Evolutionary conservation across 1,140 invertebrate genomes (phyloP), one percentile per base, ranked within the genome.

Genomic region (Drosophila subobscura): DNA sequence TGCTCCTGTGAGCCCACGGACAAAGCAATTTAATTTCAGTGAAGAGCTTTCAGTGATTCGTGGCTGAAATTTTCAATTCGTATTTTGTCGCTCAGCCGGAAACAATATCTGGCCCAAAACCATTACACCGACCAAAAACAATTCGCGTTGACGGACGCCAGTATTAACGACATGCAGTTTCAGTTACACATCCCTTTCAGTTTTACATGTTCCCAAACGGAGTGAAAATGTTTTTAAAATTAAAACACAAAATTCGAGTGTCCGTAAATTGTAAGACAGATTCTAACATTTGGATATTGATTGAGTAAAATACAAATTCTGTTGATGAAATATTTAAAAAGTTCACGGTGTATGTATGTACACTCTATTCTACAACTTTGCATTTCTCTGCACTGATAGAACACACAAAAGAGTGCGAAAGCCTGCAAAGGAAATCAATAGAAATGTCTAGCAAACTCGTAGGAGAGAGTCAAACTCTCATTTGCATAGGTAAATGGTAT

Each of bases 21-120:
- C 81, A 81, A 86, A 86, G 77, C 83, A 86, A 86, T 88, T 88
- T 86, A 86, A 86, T 86, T 81, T 70, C 81, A 81, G 78, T 86
- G 81, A 81, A 81, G 77, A 80, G 81, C 64, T 86, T 75, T 81
- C 78, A 88, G 68, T 88, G 83, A 81, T 88, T 81, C 83, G 83
- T 86, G 81, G 68, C 77, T 81, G 73, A 81, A 86, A 86, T 86
- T 81, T 86, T 55, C 81, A 81, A 86, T 86, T 86, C 83, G 83
- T 88, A 83, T 81, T 80, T 85, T 80, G 66, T 77, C 81, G 63
- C 52, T 77, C 80, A 71, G 47, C 60, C 77, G 77, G 81, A 85
- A 81, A 72, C 77, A 81, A 81, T 86, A 67, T 71, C 77, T 71
- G 75, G 75, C 50, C 50, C 45, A 60, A 75, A 72, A 44, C 65